phyloP scores from a whole-genome alignment of 2,888 invertebrate genomes.

The Ephialtes manifestator region DNA sequence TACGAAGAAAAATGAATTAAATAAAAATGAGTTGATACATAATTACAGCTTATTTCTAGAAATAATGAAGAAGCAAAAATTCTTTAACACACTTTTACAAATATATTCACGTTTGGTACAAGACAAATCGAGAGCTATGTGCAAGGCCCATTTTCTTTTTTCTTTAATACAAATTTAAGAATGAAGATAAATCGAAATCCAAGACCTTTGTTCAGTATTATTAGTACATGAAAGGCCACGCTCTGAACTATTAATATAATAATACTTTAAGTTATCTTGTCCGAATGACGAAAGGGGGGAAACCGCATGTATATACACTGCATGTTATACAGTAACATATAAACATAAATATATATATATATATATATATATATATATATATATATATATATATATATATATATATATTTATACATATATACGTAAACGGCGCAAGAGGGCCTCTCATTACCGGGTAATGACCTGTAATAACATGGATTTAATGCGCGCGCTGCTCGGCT shows the following conservation, averaged over 20 bases:
- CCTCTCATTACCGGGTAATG: slow-evolving; percentile 82
- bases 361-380: slow-evolving; percentile 10
- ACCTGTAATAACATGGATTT: slow-evolving; percentile 82
- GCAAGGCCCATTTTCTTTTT: too few species aligned
- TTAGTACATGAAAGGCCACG: neutral
- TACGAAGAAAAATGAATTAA: too few species aligned
- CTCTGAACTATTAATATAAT: slow-evolving; percentile 9
- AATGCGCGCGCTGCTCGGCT: slow-evolving; percentile 74
- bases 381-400: neutral
- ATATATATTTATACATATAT: slow-evolving; percentile 49
- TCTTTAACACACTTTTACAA: too few species aligned
- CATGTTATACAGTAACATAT: slow-evolving; percentile 31
- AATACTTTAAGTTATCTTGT: slow-evolving; percentile 40
- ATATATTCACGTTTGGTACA: too few species aligned
- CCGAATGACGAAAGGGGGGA: slow-evolving; percentile 28
- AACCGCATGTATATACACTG: slow-evolving; percentile 7
- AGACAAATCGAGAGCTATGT: too few species aligned
- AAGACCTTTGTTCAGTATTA: too few species aligned
- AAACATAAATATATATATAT: too few species aligned
- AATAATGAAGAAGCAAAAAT: too few species aligned
- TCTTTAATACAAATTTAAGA: too few species aligned
- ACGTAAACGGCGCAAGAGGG: slow-evolving; percentile 78
- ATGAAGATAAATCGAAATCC: too few species aligned
- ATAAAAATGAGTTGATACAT: too few species aligned
- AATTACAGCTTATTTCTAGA: too few species aligned